These are phyloP conservation scores for Liasis olivaceus DNA, from an alignment of 2,797 vertebrate species.

Conservation along the genomic window DNA sequence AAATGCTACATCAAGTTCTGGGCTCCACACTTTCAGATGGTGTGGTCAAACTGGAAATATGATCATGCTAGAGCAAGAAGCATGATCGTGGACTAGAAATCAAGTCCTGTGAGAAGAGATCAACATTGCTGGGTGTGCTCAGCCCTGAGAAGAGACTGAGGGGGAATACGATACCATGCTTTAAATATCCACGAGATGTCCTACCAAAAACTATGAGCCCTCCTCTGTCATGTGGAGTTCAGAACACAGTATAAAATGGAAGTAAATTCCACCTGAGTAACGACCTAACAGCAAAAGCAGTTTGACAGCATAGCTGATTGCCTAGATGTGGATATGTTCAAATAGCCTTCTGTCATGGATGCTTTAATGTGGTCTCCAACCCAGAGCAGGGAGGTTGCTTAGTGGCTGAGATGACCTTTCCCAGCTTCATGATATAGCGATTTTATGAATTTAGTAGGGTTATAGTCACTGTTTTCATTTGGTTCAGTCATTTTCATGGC, in stretches of 20 bases:
- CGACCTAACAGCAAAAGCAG: background rate
- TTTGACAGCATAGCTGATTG: background rate
- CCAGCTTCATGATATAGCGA: background rate
- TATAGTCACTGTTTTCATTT: background rate
- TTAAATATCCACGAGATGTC: background rate
- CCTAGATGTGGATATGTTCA: background rate
- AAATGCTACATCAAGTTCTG: background rate
- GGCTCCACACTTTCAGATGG: background rate
- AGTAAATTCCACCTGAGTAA: background rate
- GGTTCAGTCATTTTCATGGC: background rate
- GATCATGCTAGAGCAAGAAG: background rate
- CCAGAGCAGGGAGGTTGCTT: background rate
- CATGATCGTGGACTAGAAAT: background rate
- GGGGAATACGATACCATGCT: background rate
- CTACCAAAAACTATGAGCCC: background rate
- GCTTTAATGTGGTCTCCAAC: background rate
- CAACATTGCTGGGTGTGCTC: background rate
- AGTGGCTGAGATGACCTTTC: background rate
- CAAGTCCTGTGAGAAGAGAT: background rate
- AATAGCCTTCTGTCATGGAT: background rate
- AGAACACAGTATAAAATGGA: background rate
- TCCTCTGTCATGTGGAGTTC: background rate
- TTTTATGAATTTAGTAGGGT: background rate
- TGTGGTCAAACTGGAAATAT: background rate
- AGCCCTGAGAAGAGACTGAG: background rate